A percentile compares a stretch with the other conserved stretches of the same genome.
These are phyloP conservation scores for Brachypteracias leptosomus DNA, from an alignment of 2,113 vertebrate genomes.

Conservation along the genomic window DNA sequence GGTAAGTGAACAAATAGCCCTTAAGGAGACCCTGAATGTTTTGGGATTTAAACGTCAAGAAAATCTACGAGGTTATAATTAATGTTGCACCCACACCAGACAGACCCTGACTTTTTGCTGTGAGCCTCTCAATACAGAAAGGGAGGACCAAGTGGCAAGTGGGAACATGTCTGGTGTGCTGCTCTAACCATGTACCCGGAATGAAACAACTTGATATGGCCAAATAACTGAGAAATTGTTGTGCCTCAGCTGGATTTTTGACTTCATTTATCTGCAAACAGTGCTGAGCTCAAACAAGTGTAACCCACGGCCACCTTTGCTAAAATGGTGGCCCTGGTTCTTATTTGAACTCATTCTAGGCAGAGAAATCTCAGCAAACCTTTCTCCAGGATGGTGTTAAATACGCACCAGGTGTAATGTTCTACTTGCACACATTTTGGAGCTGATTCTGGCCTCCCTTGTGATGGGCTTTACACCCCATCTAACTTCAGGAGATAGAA, in stretches of 20 bases:
- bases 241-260: accelerated
- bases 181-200: not conserved
- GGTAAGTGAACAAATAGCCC: not conserved
- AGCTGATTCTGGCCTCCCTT: not conserved
- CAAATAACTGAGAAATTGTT: not conserved
- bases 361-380: not conserved
- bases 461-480: not conserved
- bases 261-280: not conserved
- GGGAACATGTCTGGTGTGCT: not conserved
- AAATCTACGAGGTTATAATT: not conserved
- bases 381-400: not conserved
- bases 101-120: not conserved
- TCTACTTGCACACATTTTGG: not conserved
- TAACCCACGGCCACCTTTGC: not conserved
- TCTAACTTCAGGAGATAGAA: not conserved
- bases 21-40: not conserved
- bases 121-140: not conserved
- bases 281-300: not conserved
- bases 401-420: not conserved
- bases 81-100: not conserved
- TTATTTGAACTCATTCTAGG: not conserved
- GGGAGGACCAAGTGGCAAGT: not conserved
- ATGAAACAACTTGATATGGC: not conserved
- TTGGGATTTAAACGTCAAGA: not conserved
- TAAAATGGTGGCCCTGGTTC: not conserved